Conservation (phyloP, 1,140 invertebrate species). For the Drosophila aff. region DNA sequence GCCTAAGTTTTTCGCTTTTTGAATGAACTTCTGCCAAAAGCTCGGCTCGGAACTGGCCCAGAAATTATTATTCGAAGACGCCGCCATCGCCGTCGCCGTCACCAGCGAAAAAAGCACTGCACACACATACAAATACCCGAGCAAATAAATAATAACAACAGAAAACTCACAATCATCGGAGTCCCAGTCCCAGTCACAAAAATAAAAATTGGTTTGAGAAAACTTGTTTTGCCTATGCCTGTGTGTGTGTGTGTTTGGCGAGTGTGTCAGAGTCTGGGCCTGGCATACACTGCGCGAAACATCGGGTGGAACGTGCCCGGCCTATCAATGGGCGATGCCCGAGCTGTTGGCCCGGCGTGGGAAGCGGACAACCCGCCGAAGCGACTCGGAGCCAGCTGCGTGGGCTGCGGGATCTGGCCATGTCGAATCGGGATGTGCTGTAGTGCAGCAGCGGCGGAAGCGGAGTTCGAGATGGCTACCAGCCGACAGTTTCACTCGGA, state of each 20-base stretch:
- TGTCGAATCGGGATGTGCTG: constrained; percentile 14
- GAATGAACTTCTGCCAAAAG: constrained; percentile 77
- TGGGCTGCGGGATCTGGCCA: constrained; percentile 39
- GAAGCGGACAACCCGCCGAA: constrained; percentile 40
- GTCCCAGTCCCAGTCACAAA: constrained; percentile 70
- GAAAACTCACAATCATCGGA: constrained; percentile 64
- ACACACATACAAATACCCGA: constrained; percentile 3
- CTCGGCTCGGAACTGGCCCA: constrained; percentile 45
- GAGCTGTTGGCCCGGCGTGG: constrained; percentile 48
- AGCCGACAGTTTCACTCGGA: constrained; percentile 16
- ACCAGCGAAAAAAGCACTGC: constrained; percentile 42
- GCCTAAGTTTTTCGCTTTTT: constrained; percentile 80
- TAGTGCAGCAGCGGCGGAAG: constrained; percentile 16
- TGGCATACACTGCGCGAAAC: constrained; percentile 70
- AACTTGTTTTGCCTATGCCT: constrained; percentile 71
- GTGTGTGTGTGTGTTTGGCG: constrained; percentile 9
- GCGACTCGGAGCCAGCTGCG: constrained; percentile 34
- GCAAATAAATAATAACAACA: constrained; percentile 47
- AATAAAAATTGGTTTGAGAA: constrained; percentile 71
- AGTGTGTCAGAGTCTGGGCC: constrained; percentile 41
- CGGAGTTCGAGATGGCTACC: constrained; percentile 28
- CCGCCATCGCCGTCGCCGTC: constrained; percentile 36
- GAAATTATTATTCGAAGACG: constrained; percentile 64
- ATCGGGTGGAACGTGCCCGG: constrained; percentile 51
- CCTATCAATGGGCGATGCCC: constrained; percentile 55